phyloP scores from a whole-genome alignment of 2,113 vertebrate genomes.

The Gracilinanus agilis region DNA sequence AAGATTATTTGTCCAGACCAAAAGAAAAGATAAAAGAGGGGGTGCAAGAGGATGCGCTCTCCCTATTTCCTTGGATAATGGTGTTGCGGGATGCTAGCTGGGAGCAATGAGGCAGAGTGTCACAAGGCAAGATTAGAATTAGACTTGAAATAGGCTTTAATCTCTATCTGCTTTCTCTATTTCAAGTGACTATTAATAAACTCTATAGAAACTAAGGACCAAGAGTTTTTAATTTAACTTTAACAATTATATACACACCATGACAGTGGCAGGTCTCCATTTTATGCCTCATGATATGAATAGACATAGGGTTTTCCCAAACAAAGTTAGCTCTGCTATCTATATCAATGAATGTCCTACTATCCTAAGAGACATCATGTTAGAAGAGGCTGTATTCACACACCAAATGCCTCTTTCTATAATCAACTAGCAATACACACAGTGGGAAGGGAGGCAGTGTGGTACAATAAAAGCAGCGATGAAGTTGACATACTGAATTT shows the following conservation, averaged over 20 bases:
- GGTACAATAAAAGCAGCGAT: background rate
- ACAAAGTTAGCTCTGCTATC: background rate
- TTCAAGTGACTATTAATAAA: too few relatives aligned
- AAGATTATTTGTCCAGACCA: too few relatives aligned
- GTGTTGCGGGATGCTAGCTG: too few relatives aligned
- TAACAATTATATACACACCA: background rate
- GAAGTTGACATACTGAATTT: background rate
- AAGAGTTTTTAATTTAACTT: too few relatives aligned
- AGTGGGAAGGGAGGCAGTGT: background rate
- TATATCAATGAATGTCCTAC: background rate
- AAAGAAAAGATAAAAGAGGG: too few relatives aligned
- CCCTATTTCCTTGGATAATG: too few relatives aligned
- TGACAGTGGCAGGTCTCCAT: background rate
- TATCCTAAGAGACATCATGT: background rate
- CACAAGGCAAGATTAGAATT: too few relatives aligned
- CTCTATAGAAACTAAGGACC: too few relatives aligned
- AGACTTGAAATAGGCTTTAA: too few relatives aligned
- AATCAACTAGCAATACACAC: background rate
- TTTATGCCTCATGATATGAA: background rate
- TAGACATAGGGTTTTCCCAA: background rate
- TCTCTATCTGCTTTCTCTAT: too few relatives aligned
- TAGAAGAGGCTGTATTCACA: background rate
- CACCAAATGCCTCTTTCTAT: background rate
- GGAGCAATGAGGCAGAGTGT: too few relatives aligned
- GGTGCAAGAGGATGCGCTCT: too few relatives aligned